These are phyloP conservation scores for Pipistrellus pygmaeus DNA, from an alignment of 2,797 vertebrate species.

Conservation along the genomic window DNA sequence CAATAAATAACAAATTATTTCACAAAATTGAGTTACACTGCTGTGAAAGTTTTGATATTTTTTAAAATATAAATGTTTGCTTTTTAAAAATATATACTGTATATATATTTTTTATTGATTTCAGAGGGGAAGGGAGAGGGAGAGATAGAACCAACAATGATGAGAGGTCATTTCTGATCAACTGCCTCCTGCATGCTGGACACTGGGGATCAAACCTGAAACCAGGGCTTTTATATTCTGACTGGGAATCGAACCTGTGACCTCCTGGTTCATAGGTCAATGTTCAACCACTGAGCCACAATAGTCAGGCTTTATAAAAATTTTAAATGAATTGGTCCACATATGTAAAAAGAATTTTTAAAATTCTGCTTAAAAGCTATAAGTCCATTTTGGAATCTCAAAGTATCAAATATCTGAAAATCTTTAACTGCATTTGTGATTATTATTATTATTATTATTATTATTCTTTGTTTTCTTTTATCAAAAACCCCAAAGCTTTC, in stretches of 20 bases:
- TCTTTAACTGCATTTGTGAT: background rate
- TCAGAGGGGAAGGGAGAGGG: too few species aligned
- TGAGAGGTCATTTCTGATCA: too few species aligned
- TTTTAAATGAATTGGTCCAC: conserved; percentile 47
- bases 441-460: background rate
- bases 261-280: too few species aligned
- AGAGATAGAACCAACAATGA: too few species aligned
- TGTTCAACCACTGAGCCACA: too few species aligned
- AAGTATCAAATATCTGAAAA: conserved; percentile 68
- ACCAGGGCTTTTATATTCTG: too few species aligned
- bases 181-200: too few species aligned
- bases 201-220: too few species aligned
- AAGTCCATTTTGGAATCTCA: conserved; percentile 57
- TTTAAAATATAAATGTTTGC: background rate
- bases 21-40: background rate
- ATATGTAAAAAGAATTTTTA: conserved; percentile 10
- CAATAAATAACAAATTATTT: conserved; percentile 31
- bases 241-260: too few species aligned
- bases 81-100: too few species aligned
- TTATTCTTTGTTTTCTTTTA: background rate
- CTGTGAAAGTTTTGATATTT: background rate
- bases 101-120: too few species aligned
- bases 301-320: background rate
- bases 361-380: conserved; percentile 32
- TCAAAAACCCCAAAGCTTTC: conserved; percentile 67